These are phyloP conservation scores for Apamea sordens DNA, from an alignment of 2,888 invertebrate species.

Conservation along the genomic window DNA sequence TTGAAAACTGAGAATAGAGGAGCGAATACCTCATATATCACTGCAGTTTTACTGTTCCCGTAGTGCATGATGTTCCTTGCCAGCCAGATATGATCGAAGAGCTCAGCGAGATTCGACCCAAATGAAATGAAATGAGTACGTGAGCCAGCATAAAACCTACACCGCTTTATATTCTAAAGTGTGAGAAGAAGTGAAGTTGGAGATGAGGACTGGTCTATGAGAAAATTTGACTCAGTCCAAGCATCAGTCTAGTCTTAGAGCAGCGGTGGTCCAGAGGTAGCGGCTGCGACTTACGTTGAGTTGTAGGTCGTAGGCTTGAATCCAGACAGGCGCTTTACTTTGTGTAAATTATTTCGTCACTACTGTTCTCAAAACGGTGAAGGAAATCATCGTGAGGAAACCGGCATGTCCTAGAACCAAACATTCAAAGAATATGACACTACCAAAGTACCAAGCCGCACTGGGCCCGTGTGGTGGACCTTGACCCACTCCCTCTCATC, in stretches of 20 bases:
- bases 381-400: background rate
- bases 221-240: background rate
- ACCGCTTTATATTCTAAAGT: background rate
- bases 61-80: background rate
- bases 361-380: background rate
- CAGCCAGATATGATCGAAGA: background rate
- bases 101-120: background rate
- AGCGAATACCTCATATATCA: background rate
- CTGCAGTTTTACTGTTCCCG: background rate
- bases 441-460: no score
- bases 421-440: no score
- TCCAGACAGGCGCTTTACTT: background rate
- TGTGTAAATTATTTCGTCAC: no score
- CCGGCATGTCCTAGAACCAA: no score
- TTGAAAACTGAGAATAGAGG: background rate
- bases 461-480: no score
- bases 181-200: background rate
- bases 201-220: background rate
- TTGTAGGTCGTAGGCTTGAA: background rate
- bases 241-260: background rate
- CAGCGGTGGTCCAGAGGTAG: background rate
- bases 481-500: no score
- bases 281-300: background rate
- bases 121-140: background rate
- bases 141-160: background rate